Evolutionary conservation across 2,113 vertebrate species (phyloP).

Genomic region (Mormyrus lacerda): DNA sequence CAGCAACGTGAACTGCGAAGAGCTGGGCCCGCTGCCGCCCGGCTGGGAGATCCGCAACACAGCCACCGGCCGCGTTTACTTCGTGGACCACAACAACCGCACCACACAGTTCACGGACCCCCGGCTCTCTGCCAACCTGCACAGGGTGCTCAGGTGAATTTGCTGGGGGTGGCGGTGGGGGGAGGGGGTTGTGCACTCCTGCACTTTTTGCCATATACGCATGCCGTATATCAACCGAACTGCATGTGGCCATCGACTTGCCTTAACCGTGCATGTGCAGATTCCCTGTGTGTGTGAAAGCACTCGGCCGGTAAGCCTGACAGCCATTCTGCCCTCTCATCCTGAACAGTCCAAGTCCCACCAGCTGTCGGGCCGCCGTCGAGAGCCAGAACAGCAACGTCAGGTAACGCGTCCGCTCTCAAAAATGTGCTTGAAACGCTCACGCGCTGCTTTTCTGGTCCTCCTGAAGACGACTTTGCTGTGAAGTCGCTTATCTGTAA

Average conservation of each 20-base stretch:
- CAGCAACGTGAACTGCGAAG: conserved; percentile 98
- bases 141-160: conserved; percentile 90
- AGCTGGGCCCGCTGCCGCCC: conserved; percentile 92
- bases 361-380: conserved; percentile 50
- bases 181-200: background rate
- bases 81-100: conserved; percentile 98
- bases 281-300: no score
- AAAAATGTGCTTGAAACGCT: background rate
- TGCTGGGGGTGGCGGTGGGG: background rate
- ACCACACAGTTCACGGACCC: conserved; percentile 98
- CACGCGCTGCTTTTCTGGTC: background rate
- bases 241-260: no score
- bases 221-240: background rate
- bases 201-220: no score
- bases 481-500: background rate
- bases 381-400: conserved; percentile 53
- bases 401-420: conserved; percentile 40
- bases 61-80: conserved; percentile 95
- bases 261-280: no score
- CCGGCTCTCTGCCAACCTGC: conserved; percentile 92
- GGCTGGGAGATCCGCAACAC: conserved; percentile 99
- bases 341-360: conserved; percentile 55
- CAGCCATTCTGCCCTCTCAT: background rate
- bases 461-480: background rate
- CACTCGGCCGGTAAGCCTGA: background rate